These are phyloP conservation scores for Elachura formosa DNA, from an alignment of 2,113 vertebrate species.

Conservation along the genomic window DNA sequence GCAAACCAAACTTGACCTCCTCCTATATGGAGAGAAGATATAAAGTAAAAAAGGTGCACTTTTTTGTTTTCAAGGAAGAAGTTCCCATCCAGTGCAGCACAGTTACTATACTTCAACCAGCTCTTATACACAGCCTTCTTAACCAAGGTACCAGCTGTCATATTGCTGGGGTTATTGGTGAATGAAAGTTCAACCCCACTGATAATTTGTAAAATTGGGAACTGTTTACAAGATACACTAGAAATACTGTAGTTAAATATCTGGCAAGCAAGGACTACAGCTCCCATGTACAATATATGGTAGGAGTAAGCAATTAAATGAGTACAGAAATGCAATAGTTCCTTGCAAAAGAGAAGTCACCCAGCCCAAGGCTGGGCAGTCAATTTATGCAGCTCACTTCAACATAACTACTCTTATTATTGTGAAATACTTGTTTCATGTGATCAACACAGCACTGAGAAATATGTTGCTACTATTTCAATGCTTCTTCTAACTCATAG, in stretches of 20 bases:
- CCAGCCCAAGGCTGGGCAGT: neutral
- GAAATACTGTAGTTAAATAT: neutral
- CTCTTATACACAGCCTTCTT: neutral
- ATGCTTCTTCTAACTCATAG: neutral
- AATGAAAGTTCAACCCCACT: neutral
- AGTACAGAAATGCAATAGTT: neutral
- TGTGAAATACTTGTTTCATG: slow-evolving; percentile 10
- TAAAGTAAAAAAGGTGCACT: neutral
- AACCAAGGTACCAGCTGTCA: neutral
- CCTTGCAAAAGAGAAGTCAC: neutral
- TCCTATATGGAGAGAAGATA: neutral
- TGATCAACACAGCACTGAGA: neutral
- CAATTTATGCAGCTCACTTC: neutral
- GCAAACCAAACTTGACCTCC: neutral
- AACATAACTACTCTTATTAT: neutral
- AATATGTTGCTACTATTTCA: slow-evolving; percentile 10
- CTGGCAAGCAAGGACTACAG: neutral
- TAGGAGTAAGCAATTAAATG: neutral
- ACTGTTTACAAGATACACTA: neutral
- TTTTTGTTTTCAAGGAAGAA: neutral
- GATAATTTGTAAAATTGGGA: neutral
- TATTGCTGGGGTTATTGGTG: neutral
- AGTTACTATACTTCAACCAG: neutral
- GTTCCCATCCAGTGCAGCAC: neutral
- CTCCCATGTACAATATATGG: neutral